A percentile compares a stretch with the other conserved stretches of the same genome.
These are phyloP conservation scores for Pseudopodoces humilis DNA, from an alignment of 2,113 vertebrate species.

Conservation along the genomic window DNA sequence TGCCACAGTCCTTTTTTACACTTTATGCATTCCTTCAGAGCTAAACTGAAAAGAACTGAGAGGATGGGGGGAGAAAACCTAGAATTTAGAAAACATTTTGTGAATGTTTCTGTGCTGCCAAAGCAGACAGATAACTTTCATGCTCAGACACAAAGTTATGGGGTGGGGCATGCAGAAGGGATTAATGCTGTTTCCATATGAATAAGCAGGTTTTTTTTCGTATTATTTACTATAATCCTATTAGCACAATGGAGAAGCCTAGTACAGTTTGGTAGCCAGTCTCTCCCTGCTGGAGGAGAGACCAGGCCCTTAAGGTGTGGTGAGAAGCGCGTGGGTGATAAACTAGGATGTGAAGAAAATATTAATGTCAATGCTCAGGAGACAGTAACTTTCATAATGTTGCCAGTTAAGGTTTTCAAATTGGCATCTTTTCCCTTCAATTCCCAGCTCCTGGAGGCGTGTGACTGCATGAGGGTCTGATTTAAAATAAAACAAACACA, in stretches of 20 bases:
- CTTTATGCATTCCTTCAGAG: not conserved
- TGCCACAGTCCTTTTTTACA: not conserved
- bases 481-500: not conserved
- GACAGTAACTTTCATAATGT: not conserved
- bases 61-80: too few relatives aligned
- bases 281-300: not conserved
- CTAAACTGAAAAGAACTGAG: not conserved
- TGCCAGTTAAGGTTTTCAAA: not conserved
- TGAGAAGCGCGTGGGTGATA: constrained; percentile 38
- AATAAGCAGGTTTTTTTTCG: not conserved
- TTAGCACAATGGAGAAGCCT: not conserved
- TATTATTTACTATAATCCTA: not conserved
- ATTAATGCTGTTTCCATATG: constrained; percentile 20
- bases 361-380: not conserved
- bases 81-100: not conserved
- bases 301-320: not conserved
- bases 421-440: not conserved
- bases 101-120: constrained; percentile 12
- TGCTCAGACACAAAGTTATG: constrained; percentile 6
- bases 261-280: not conserved
- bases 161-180: constrained; percentile 13
- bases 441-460: not conserved
- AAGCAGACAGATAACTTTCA: constrained; percentile 19
- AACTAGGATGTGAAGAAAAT: not conserved
- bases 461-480: not conserved